These are phyloP conservation scores for Coelinius sp. DNA, from an alignment of 2,888 invertebrate species.

Conservation along the genomic window DNA sequence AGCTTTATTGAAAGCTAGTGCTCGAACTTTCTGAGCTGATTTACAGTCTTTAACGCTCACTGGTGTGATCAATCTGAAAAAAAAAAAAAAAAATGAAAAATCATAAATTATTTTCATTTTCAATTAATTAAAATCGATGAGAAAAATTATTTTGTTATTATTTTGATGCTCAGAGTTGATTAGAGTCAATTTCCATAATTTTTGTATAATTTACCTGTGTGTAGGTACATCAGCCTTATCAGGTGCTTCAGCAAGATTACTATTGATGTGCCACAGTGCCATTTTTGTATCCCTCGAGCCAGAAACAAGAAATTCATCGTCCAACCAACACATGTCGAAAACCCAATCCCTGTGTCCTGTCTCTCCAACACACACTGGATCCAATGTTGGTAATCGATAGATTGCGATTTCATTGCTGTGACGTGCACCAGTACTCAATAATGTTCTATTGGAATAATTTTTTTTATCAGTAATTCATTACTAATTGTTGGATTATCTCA, in stretches of 20 bases:
- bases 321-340: conserved; percentile 95
- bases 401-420: conserved; percentile 95
- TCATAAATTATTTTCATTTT: not conserved
- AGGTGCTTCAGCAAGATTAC: conserved; percentile 68
- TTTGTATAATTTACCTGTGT: conserved; percentile 62
- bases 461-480: not conserved
- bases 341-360: conserved; percentile 93
- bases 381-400: conserved; percentile 91
- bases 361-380: conserved; percentile 95
- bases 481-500: no score
- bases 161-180: no score
- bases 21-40: conserved; percentile 85
- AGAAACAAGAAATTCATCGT: conserved; percentile 94
- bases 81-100: no score
- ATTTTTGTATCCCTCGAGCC: conserved; percentile 93
- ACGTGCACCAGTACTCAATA: conserved; percentile 92
- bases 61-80: conserved; percentile 72
- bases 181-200: not conserved
- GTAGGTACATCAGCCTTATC: conserved; percentile 72
- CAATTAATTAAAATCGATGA: no score
- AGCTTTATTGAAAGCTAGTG: conserved; percentile 88
- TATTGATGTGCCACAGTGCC: conserved; percentile 88
- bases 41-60: conserved; percentile 84
- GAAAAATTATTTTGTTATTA: no score
- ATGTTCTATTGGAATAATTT: conserved; percentile 72